phyloP scores from a whole-genome alignment of 2,888 invertebrate species.

The Nomada ruficornis region DNA sequence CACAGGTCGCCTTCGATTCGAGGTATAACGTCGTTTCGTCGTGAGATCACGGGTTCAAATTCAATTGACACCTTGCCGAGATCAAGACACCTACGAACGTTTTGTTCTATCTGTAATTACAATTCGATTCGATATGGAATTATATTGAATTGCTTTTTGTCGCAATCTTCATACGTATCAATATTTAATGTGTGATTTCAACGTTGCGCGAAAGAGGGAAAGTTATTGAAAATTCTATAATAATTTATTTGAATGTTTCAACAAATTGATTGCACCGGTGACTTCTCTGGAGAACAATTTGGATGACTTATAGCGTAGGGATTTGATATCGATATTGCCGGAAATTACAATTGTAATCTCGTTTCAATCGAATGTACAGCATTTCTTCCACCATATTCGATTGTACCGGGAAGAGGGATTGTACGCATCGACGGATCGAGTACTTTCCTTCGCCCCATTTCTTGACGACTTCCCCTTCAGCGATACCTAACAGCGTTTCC shows the following conservation, averaged over 20 bases:
- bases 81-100: not conserved
- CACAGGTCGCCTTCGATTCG: conserved; percentile 16
- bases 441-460: not conserved
- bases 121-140: not conserved
- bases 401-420: not conserved
- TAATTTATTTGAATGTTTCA: too few species aligned
- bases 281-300: too few species aligned
- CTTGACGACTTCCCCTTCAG: not conserved
- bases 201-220: too few species aligned
- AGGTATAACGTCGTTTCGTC: not conserved
- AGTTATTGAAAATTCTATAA: too few species aligned
- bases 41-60: not conserved
- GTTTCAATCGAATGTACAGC: not conserved
- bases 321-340: too few species aligned
- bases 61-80: not conserved
- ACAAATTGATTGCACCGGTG: too few species aligned
- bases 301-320: too few species aligned
- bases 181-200: too few species aligned
- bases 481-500: not conserved
- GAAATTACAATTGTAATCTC: not conserved
- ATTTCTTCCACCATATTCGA: conserved; percentile 5
- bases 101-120: not conserved
- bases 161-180: too few species aligned
- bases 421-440: not conserved
- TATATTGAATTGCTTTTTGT: too few species aligned